Evolutionary conservation across 2,797 vertebrate genomes (phyloP).

Genomic region (Halcyon leucocephala): DNA sequence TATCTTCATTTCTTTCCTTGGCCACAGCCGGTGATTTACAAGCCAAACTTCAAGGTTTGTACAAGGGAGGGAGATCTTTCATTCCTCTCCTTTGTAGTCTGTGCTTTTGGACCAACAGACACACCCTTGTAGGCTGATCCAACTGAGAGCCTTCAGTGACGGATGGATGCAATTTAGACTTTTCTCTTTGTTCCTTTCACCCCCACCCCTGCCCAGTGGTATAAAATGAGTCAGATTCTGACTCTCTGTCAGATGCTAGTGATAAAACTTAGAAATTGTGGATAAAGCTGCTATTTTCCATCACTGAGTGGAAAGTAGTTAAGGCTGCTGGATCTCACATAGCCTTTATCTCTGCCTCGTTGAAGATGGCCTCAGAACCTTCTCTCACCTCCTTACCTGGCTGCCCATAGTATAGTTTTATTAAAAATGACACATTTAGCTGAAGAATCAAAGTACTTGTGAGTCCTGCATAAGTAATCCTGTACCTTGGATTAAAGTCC

Average conservation of each 20-base stretch:
- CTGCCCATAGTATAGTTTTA: background rate
- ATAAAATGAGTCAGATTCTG: conserved; percentile 30
- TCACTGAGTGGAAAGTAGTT: background rate
- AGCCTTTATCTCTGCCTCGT: background rate
- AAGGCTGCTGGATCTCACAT: background rate
- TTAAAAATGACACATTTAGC: background rate
- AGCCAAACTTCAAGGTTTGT: background rate
- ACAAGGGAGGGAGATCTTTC: background rate
- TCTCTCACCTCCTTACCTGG: background rate
- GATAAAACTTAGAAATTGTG: background rate
- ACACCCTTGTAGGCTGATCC: background rate
- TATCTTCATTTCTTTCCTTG: background rate
- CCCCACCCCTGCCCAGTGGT: background rate
- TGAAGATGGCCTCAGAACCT: background rate
- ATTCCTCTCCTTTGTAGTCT: background rate
- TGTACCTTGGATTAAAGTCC: background rate
- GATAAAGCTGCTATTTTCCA: conserved; percentile 26
- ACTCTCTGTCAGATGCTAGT: conserved; percentile 14
- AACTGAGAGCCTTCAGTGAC: background rate
- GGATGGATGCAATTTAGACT: background rate
- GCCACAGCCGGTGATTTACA: background rate
- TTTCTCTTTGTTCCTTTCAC: background rate
- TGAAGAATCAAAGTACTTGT: background rate
- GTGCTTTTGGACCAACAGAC: background rate
- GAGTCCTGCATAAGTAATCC: background rate